phyloP scores from a whole-genome alignment of 1,140 invertebrate genomes.

The Zeugodacus cucurbitae region DNA sequence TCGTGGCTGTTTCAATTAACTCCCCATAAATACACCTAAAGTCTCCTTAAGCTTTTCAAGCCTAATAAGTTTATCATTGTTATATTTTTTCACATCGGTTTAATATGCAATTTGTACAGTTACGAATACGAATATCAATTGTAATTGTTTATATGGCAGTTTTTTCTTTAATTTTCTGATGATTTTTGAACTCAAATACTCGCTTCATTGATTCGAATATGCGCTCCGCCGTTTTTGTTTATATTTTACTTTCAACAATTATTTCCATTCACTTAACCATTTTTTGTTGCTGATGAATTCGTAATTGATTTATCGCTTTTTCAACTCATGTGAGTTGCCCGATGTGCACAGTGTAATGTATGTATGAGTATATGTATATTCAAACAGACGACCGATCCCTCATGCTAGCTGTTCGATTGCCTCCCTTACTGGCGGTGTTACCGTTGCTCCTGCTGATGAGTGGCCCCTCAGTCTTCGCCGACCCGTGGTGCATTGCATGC shows the following conservation, averaged over 20 bases:
- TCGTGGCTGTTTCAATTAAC: neutral
- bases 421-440: too few relatives aligned
- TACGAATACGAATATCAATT: too few relatives aligned
- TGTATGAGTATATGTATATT: too few relatives aligned
- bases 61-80: neutral
- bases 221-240: neutral
- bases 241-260: too few relatives aligned
- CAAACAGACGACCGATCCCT: too few relatives aligned
- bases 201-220: neutral
- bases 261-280: too few relatives aligned
- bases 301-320: slow-evolving; percentile 29
- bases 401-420: too few relatives aligned
- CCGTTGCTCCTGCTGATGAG: neutral
- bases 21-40: neutral
- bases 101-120: neutral
- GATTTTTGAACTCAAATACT: neutral
- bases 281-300: neutral
- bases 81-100: neutral
- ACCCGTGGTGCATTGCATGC: neutral
- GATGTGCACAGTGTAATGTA: too few relatives aligned
- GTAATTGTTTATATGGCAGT: neutral
- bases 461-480: neutral
- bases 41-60: neutral
- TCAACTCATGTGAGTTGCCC: too few relatives aligned
- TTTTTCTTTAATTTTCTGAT: neutral